Conservation (phyloP, 2,113 vertebrate species). For the Zeus faber region DNA sequence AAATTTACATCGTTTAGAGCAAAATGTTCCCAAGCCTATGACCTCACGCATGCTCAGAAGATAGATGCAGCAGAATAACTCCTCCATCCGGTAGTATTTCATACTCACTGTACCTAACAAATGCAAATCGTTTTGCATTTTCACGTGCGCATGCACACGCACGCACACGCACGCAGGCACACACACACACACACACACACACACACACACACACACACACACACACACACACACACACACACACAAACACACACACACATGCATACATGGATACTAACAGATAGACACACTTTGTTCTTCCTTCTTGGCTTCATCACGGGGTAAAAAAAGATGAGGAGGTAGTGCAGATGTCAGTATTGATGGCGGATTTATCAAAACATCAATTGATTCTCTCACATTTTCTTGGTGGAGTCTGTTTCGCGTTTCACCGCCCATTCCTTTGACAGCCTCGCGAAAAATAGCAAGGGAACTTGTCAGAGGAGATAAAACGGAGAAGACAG, state of each 20-base stretch:
- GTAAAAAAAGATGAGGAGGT: constrained; percentile 41
- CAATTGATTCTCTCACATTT: constrained; percentile 52
- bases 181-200: constrained; percentile 1
- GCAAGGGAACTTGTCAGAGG: constrained; percentile 39
- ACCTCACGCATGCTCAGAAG: not conserved
- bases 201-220: not conserved
- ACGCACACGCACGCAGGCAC: not conserved
- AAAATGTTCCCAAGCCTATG: constrained; percentile 5
- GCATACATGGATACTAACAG: not conserved
- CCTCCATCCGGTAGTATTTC: not conserved
- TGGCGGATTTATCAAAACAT: constrained; percentile 45
- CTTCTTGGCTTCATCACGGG: constrained; percentile 10
- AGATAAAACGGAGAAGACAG: constrained; percentile 33
- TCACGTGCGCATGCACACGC: not conserved
- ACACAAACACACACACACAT: not conserved
- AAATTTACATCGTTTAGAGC: constrained; percentile 37
- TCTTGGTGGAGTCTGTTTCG: constrained; percentile 30
- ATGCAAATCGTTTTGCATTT: not conserved
- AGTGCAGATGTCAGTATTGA: constrained; percentile 48
- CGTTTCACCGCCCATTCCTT: constrained; percentile 19
- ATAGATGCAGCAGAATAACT: not conserved
- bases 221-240: not conserved
- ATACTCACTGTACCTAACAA: not conserved
- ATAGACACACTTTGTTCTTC: constrained; percentile 7
- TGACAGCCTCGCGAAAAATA: constrained; percentile 23